A percentile compares a stretch with the other conserved stretches of the same genome.
phyloP scores from a whole-genome alignment of 1,140 invertebrate species.

The Drosophila sulfurigaster region DNA sequence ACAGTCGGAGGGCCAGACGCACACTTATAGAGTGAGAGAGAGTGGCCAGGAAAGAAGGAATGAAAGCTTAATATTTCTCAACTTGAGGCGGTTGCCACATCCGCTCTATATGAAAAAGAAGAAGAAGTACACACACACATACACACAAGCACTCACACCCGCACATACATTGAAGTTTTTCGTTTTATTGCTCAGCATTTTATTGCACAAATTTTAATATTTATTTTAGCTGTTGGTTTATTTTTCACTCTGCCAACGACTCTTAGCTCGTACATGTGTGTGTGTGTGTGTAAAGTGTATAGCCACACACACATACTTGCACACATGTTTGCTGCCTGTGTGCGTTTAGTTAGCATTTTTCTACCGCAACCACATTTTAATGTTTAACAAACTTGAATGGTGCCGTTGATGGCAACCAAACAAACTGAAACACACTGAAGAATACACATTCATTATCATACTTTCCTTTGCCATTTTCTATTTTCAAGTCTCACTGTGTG shows the following conservation, averaged over 20 bases:
- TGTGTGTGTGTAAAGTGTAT: background rate
- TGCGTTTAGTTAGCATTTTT: constrained; percentile 73
- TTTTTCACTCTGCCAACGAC: constrained; percentile 56
- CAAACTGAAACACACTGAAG: constrained; percentile 29
- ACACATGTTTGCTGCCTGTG: constrained; percentile 35
- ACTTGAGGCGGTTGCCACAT: constrained; percentile 78
- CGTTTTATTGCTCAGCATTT: constrained; percentile 46
- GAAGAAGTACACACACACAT: too few relatives aligned
- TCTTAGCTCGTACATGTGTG: constrained; percentile 14
- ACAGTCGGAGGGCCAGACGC: background rate
- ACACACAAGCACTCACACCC: constrained; percentile 26
- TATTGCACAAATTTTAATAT: constrained; percentile 82
- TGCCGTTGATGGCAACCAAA: constrained; percentile 50
- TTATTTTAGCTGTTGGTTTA: constrained; percentile 68
- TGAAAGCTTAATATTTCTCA: constrained; percentile 57
- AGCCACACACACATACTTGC: constrained; percentile 21
- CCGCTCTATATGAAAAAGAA: constrained; percentile 41
- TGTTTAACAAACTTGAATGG: constrained; percentile 75
- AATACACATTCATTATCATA: constrained; percentile 15
- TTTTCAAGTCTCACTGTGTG: constrained; percentile 32
- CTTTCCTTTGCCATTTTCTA: constrained; percentile 20
- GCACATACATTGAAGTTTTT: constrained; percentile 24
- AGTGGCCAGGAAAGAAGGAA: background rate
- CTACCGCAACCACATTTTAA: constrained; percentile 66
- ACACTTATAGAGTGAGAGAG: background rate